Evolutionary conservation across 2,113 vertebrate species (phyloP).

Genomic region (Oceanodroma tethys): DNA sequence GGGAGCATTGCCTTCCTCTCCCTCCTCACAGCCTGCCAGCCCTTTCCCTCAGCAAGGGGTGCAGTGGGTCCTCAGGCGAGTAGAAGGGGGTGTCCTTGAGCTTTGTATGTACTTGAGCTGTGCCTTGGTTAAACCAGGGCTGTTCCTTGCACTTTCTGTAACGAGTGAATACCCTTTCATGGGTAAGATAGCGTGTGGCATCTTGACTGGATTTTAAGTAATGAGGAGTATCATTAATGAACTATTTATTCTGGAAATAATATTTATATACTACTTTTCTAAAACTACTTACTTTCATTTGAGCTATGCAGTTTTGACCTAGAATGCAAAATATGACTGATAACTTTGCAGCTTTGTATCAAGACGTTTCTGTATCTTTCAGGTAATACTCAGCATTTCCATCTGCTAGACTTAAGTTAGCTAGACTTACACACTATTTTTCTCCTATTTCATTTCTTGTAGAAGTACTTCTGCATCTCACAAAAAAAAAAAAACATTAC

Average conservation of each 20-base stretch:
- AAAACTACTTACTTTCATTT: not conserved
- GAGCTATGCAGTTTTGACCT: not conserved
- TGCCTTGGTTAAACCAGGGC: not conserved
- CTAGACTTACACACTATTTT: not conserved
- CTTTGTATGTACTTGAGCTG: not conserved
- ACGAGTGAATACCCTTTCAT: not conserved
- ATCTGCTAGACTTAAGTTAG: not conserved
- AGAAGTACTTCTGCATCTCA: not conserved
- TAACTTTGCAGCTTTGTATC: not conserved
- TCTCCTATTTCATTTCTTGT: not conserved
- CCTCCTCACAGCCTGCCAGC: not conserved
- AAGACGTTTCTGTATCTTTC: not conserved
- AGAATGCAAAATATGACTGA: not conserved
- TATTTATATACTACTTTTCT: not conserved
- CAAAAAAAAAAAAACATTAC: accelerated
- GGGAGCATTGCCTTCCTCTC: not conserved
- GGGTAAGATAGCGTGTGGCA: not conserved
- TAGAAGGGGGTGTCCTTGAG: not conserved
- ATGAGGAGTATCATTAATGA: not conserved
- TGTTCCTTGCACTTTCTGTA: not conserved
- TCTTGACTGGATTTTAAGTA: not conserved
- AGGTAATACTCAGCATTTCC: not conserved
- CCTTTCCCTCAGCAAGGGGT: not conserved
- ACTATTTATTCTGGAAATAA: not conserved
- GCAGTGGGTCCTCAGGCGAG: accelerated